Evolutionary conservation across 2,113 vertebrate genomes (phyloP).

Genomic region (Acrocephalus arundinaceus): DNA sequence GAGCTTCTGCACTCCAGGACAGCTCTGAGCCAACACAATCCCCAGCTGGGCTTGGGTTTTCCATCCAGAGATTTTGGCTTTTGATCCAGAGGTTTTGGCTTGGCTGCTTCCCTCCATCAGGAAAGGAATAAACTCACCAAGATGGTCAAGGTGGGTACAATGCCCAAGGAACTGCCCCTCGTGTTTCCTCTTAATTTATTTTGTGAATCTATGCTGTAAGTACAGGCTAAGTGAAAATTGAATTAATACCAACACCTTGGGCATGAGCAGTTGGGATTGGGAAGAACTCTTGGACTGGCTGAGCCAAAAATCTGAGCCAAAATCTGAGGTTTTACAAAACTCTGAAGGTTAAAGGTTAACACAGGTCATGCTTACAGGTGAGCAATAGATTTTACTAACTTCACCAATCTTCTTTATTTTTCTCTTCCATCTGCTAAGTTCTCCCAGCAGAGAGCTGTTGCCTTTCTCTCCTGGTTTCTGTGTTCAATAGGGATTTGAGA

Average conservation of each 20-base stretch:
- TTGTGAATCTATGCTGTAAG: neutral
- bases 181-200: neutral
- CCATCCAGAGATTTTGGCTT: neutral
- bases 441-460: neutral
- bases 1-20: neutral
- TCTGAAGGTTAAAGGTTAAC: neutral
- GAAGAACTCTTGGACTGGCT: neutral
- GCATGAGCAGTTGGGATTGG: neutral
- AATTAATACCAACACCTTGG: neutral
- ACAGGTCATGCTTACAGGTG: neutral
- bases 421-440: neutral
- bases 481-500: neutral
- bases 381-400: neutral
- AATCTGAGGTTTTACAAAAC: neutral
- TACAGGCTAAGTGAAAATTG: neutral
- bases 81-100: neutral
- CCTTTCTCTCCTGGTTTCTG: neutral
- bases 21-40: neutral
- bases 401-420: neutral
- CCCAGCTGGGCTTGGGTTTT: neutral
- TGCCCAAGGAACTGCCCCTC: neutral
- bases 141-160: constrained; percentile 65
- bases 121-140: constrained; percentile 11
- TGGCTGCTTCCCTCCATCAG: neutral
- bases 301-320: neutral